Base-by-base conservation (phyloP, 1,140 invertebrate species). In the Drosophila tani region DNA sequence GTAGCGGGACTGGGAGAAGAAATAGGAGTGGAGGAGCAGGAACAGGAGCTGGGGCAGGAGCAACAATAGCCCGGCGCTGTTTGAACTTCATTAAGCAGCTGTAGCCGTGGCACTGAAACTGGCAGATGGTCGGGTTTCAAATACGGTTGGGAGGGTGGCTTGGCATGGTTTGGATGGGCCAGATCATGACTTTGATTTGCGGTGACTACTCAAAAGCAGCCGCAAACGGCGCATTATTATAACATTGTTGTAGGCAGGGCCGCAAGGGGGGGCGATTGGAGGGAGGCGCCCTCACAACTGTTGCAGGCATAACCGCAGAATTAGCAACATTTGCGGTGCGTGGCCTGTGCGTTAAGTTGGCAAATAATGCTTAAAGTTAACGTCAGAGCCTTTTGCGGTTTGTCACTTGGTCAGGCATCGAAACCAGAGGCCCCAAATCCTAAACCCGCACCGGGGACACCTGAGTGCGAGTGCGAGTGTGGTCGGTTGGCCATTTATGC, bases 291-390 rank as follows among this genome's bases (percentile, higher is more conserved):
- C 27, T 29, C 56, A 65, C 59, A 85, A 90, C 85, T 75, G 81
- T 85, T 90, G 81, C 85, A 76, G 81, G 50, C 75, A 66, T 50
- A 79, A 82, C 85, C 85, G 55, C 85, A 90, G 83, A 90, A 90
- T 90, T 90, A 90, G 86, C 81, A 81, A 81, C 79, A 81, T 90
- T 81, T 90, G 85, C 68, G 85, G 85, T 76, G 51, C 29, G 70
- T 57, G 62, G 56, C 68, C 73, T 74, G 67, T 63, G 65, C 78
- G 85, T 81, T 81, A 90, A 79, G 75, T 86, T 86, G 81, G 75
- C 71, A 82, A 81, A 74, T 82, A 81, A 82, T 85, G 86, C 85
- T 90, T 90, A 76, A 90, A 84, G 79, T 90, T 90, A 79, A 90
- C 65, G 81, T 78, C 68, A 81, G 71, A 82, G 75, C 81, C 85